Conservation (phyloP, 2,113 vertebrate species). For the Typhlomys cinereus region DNA sequence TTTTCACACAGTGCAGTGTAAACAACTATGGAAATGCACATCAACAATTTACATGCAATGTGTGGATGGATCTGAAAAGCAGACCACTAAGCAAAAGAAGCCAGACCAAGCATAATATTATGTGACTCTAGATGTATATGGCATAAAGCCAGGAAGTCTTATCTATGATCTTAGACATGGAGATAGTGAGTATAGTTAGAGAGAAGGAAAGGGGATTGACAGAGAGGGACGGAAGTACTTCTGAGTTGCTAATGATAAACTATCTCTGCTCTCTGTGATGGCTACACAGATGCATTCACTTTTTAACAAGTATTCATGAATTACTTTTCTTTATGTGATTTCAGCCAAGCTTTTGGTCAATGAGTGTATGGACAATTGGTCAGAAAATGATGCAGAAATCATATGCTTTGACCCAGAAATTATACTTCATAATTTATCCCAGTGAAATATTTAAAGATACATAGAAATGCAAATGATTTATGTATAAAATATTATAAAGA, state of each 20-base stretch:
- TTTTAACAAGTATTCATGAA: neutral
- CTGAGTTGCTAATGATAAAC: no score
- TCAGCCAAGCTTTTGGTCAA: neutral
- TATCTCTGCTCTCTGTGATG: neutral
- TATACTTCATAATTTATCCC: neutral
- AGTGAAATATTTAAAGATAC: neutral
- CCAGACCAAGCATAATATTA: neutral
- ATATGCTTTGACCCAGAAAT: neutral
- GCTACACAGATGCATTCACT: neutral
- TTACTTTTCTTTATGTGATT: neutral
- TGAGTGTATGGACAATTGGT: fast-evolving
- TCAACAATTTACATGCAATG: neutral
- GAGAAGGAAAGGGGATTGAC: neutral
- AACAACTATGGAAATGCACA: neutral
- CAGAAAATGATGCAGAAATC: neutral
- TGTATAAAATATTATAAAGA: neutral
- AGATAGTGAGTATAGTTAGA: neutral
- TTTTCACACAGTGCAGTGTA: neutral
- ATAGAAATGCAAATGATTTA: neutral
- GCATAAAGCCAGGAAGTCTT: neutral
- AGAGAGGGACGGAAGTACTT: neutral
- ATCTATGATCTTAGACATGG: neutral
- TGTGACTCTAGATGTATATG: neutral
- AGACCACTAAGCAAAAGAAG: neutral
- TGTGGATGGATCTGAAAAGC: neutral